Evolutionary conservation across 2,113 vertebrate genomes (phyloP).

Genomic region (Loxodonta africana): DNA sequence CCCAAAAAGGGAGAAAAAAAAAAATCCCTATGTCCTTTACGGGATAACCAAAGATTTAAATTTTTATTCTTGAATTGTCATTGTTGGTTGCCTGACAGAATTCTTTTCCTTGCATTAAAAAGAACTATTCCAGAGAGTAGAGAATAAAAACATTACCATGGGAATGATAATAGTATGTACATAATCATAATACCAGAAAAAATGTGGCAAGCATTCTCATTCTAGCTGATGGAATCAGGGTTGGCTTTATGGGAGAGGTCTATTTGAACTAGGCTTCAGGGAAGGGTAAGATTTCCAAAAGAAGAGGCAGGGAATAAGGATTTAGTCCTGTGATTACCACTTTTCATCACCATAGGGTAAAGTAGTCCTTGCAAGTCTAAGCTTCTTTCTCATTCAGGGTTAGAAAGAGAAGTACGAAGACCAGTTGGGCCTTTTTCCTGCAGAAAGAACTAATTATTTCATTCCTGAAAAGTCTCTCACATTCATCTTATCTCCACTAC

Average conservation of each 20-base stretch:
- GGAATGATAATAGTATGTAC: not conserved
- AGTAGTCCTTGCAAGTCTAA: not conserved
- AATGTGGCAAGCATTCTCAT: not conserved
- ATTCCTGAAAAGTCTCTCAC: constrained; percentile 32
- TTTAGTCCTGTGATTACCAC: not conserved
- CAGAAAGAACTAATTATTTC: not conserved
- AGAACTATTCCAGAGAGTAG: not conserved
- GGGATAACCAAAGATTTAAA: not conserved
- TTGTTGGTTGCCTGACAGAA: not conserved
- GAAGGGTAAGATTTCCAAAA: not conserved
- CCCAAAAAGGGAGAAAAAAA: not conserved
- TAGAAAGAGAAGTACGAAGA: constrained; percentile 10
- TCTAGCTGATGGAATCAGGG: constrained; percentile 10
- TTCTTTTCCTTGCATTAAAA: constrained; percentile 25
- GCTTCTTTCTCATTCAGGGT: constrained; percentile 13
- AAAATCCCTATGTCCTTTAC: not conserved
- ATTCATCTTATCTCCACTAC: constrained; percentile 1
- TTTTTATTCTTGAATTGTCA: constrained; percentile 44
- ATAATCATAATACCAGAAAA: constrained; percentile 18
- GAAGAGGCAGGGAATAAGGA: not conserved
- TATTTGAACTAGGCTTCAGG: not conserved
- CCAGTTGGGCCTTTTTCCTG: not conserved
- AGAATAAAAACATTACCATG: not conserved
- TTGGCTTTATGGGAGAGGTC: not conserved
- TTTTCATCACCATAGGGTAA: not conserved